A percentile compares a stretch with the other conserved stretches of the same genome.
Conservation (phyloP, 2,797 vertebrate species). For the Psittacula echo region DNA sequence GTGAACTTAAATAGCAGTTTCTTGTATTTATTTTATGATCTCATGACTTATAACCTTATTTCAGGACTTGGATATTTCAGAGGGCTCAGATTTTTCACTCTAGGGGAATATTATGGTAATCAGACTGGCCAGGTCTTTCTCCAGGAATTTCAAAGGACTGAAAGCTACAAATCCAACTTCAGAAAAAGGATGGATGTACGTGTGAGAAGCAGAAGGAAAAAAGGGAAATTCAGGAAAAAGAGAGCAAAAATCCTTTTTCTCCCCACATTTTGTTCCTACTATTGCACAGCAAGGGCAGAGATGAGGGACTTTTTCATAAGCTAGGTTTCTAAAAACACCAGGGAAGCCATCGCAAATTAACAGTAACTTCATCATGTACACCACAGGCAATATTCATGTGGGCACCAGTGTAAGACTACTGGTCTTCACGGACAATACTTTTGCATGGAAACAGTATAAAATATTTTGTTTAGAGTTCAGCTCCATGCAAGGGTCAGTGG, state of each 20-base stretch:
- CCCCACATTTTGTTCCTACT: background rate
- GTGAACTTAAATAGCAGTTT: background rate
- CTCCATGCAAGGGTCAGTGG: background rate
- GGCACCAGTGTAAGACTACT: background rate
- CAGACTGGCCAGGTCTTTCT: background rate
- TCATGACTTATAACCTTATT: background rate
- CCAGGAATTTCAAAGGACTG: background rate
- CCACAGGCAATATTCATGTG: background rate
- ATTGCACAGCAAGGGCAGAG: background rate
- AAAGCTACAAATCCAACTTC: background rate
- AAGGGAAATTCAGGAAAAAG: background rate
- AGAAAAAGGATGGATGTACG: background rate
- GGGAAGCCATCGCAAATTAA: background rate
- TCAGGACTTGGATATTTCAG: background rate
- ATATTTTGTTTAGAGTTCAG: background rate
- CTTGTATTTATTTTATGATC: background rate
- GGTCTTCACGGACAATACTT: background rate
- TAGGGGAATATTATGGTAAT: background rate
- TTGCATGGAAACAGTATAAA: background rate
- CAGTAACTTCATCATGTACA: background rate
- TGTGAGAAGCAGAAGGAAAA: background rate
- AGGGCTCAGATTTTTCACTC: background rate
- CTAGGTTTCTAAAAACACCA: background rate
- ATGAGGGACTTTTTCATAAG: background rate
- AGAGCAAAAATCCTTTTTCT: background rate